Base-by-base conservation (phyloP, 2,888 invertebrate genomes). In the Perithous albicinctus region DNA sequence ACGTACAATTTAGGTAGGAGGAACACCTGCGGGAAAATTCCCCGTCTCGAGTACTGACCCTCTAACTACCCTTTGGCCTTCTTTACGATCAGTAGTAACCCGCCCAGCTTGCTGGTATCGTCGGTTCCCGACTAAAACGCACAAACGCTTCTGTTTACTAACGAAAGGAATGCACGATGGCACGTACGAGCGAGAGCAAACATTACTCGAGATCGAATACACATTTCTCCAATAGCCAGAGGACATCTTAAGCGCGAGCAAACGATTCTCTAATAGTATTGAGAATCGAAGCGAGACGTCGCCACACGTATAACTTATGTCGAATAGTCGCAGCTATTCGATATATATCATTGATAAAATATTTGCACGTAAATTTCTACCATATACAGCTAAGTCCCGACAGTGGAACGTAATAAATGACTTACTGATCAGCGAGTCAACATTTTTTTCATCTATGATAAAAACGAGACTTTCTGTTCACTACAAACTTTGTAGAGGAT, bases 81-180 rank as follows among this genome's bases (percentile, higher is more conserved):
- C 51, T 54, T 29, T 8, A 51, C 26, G 23, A 51, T 23, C n/a
- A n/a, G 29, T n/a, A n/a, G n/a, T n/a, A 29, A 54, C 54, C 26
- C n/a, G 26, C n/a, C n/a, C 12, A 2, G 8, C 12, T 51, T 8
- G 51, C 10, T 20, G 29, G 29, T 23, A 54, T 2, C 54, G 54
- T 64, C 26, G n/a, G 15, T 43, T n/a, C 23, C 8, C 15, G n/a
- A n/a, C 29, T n/a, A 3, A 29, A 29, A 43, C 20, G 23, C 8
- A 64, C 63, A 64, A 43, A 38, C 43, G 38, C 15, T 26, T n/a
- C 20, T 43, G 23, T 64, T 64, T 23, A 43, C 63, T 26, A 26
- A 54, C 26, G 26, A 29, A 48, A 26, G 29, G 54, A 54, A 54
- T 54, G 29, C 29, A 54, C 12, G 29, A 3, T 29, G 54, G 23